Evolutionary conservation across 2,888 invertebrate genomes (phyloP).

Genomic region (Nineta flava): DNA sequence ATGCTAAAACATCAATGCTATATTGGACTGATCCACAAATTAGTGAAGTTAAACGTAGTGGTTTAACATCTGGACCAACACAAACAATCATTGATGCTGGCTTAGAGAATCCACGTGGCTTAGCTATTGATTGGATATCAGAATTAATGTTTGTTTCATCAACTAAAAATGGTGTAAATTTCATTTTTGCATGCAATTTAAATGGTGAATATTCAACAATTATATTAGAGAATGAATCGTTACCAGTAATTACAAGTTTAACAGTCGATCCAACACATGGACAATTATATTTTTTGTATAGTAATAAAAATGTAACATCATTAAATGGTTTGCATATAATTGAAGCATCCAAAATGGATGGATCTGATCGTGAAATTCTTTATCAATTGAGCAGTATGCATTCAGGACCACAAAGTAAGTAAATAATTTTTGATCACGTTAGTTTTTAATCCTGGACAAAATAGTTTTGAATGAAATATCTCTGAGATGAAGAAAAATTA

Average conservation of each 20-base stretch:
- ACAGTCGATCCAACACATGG: constrained; percentile 52
- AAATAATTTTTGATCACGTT: not conserved
- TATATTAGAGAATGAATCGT: constrained; percentile 25
- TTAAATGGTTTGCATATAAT: constrained; percentile 28
- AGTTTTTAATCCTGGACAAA: too few relatives aligned
- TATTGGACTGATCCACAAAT: constrained; percentile 67
- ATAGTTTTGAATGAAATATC: too few relatives aligned
- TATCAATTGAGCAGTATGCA: constrained; percentile 17
- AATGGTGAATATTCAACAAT: constrained; percentile 51
- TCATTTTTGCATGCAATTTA: constrained; percentile 53
- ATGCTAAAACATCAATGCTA: constrained; percentile 44
- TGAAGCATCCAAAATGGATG: constrained; percentile 51
- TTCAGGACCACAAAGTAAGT: constrained; percentile 11
- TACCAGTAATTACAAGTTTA: constrained; percentile 41
- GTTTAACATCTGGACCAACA: constrained; percentile 48
- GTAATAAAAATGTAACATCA: constrained; percentile 13
- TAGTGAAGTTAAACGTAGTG: constrained; percentile 56
- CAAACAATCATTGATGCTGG: constrained; percentile 55
- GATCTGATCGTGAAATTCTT: constrained; percentile 28
- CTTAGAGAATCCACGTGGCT: constrained; percentile 43
- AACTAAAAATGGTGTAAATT: constrained; percentile 29
- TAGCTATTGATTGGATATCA: constrained; percentile 74
- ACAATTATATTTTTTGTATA: constrained; percentile 34
- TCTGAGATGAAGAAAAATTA: too few relatives aligned
- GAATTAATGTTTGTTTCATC: constrained; percentile 58